A percentile compares a stretch with the other conserved stretches of the same genome.
Evolutionary conservation across 2,888 invertebrate genomes (phyloP).

Genomic region (Zhuqinia jingwanae): DNA sequence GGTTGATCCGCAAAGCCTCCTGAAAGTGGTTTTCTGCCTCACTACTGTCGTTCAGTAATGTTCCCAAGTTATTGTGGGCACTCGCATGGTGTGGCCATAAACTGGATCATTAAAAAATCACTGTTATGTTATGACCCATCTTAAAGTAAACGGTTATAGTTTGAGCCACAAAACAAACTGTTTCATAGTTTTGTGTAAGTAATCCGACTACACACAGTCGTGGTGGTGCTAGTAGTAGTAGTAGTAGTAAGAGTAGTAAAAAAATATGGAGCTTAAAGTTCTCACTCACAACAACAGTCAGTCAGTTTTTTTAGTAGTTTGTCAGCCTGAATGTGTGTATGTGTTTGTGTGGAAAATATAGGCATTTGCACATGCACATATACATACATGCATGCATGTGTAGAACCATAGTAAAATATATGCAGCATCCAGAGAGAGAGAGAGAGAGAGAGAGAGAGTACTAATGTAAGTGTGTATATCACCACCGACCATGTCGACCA

Average conservation of each 20-base stretch:
- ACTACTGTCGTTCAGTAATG: constrained; percentile 85
- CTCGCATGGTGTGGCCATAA: constrained; percentile 92
- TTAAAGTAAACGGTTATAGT: constrained; percentile 74
- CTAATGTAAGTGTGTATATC: no score
- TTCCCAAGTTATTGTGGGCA: constrained; percentile 93
- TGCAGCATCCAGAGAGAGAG: no score
- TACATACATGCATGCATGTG: background rate
- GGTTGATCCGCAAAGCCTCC: constrained; percentile 83
- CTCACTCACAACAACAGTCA: background rate
- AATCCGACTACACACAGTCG: background rate
- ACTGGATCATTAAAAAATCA: constrained; percentile 82
- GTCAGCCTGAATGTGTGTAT: background rate
- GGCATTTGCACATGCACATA: background rate
- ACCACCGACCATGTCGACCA: constrained; percentile 15
- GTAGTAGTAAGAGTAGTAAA: constrained; percentile 11
- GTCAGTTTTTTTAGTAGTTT: background rate
- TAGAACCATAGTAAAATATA: background rate
- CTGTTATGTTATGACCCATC: constrained; percentile 76
- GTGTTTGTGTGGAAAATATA: constrained; percentile 2
- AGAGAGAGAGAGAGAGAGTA: no score
- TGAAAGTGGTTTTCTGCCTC: constrained; percentile 89
- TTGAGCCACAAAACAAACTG: constrained; percentile 73
- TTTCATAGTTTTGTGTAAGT: constrained; percentile 35
- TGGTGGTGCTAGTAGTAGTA: background rate
- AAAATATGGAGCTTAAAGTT: background rate